Conservation (phyloP, 2,888 invertebrate species). For the Cephonodes hylas region DNA sequence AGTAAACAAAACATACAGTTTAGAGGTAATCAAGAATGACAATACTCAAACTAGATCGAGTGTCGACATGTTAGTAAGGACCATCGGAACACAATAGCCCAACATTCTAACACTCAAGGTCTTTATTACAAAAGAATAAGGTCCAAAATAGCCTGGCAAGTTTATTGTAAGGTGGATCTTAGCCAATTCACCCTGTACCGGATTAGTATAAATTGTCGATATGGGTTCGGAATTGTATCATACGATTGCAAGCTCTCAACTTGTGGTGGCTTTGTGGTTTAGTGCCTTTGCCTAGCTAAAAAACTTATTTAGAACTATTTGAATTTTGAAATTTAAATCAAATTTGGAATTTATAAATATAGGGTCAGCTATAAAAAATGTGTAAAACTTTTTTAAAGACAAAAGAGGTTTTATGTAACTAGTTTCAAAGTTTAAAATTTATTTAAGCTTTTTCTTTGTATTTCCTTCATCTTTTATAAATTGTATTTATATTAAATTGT, state of each 20-base stretch:
- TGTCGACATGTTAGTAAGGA: conserved; percentile 24
- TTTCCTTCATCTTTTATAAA: no score
- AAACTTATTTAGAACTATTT: no score
- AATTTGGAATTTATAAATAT: no score
- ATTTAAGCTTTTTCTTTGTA: no score
- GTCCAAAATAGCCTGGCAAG: not conserved
- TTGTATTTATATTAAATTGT: no score
- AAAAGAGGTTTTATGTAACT: no score
- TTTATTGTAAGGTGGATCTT: not conserved
- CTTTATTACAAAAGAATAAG: not conserved
- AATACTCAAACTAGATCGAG: conserved; percentile 19
- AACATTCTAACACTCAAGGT: not conserved
- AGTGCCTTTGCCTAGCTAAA: conserved; percentile 14
- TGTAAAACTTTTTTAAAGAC: no score
- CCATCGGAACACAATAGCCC: conserved; percentile 19
- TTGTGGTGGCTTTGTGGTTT: conserved; percentile 20
- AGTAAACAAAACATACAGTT: not conserved
- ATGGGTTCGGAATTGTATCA: conserved; percentile 41
- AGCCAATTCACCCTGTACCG: conserved; percentile 13
- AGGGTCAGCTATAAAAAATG: no score
- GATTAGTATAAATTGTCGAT: conserved; percentile 58
- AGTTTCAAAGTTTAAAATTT: no score
- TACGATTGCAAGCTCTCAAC: conserved; percentile 30
- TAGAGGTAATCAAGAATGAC: not conserved
- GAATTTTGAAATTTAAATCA: no score